Percentiles rank a stretch among this genome's conserved stretches.
phyloP scores from a whole-genome alignment of 2,113 vertebrate genomes.

The Phyllopteryx taeniolatus region DNA sequence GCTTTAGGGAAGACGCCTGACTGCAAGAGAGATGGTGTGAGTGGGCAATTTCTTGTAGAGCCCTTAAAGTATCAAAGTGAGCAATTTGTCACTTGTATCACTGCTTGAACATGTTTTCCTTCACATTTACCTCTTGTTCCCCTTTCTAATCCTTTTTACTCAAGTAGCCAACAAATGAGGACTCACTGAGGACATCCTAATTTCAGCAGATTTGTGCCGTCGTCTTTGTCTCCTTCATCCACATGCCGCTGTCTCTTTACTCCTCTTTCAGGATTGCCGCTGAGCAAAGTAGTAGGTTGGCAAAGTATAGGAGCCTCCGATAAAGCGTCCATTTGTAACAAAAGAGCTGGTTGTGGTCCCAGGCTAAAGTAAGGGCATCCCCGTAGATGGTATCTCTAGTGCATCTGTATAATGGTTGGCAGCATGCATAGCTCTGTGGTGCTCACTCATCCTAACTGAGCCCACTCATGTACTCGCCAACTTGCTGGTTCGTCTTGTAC shows the following conservation, averaged over 20 bases:
- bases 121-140: slow-evolving; percentile 4
- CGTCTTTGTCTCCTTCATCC: slow-evolving; percentile 33
- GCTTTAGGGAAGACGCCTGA: slow-evolving; percentile 11
- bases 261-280: slow-evolving; percentile 90
- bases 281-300: slow-evolving; percentile 99
- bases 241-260: slow-evolving; percentile 53
- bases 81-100: slow-evolving; percentile 33
- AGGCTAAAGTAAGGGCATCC: slow-evolving; percentile 83
- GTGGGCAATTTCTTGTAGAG: slow-evolving; percentile 55
- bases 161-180: slow-evolving; percentile 17
- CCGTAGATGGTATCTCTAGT: slow-evolving; percentile 52
- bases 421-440: slow-evolving; percentile 67
- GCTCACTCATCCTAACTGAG: slow-evolving; percentile 45
- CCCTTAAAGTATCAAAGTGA: slow-evolving; percentile 41
- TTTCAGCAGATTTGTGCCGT: slow-evolving; percentile 14
- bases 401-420: slow-evolving; percentile 48
- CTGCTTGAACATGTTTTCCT: slow-evolving; percentile 14
- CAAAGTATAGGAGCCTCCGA: slow-evolving; percentile 99
- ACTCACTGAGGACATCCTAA: slow-evolving; percentile 12
- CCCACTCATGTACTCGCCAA: slow-evolving; percentile 24
- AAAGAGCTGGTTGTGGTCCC: slow-evolving; percentile 66
- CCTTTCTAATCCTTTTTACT: too few species aligned
- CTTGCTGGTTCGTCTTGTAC: slow-evolving; percentile 32
- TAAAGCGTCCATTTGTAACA: slow-evolving; percentile 78
- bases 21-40: slow-evolving; percentile 22